Conservation (phyloP, 1,140 invertebrate species). For the Geopemphigus sp. region DNA sequence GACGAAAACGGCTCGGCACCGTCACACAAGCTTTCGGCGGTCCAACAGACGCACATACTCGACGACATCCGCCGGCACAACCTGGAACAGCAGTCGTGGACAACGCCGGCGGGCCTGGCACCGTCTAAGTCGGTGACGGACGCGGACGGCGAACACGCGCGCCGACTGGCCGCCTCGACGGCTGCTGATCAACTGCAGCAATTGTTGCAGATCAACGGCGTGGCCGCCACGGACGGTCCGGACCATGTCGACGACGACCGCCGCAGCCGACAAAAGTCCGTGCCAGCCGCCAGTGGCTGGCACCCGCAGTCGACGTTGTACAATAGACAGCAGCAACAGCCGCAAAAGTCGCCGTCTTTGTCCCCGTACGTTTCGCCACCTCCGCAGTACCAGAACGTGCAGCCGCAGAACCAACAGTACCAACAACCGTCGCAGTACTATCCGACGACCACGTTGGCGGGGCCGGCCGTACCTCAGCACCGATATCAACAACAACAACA, state of each 20-base stretch:
- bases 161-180: background rate
- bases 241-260: slow-evolving; percentile 57
- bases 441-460: slow-evolving; percentile 33
- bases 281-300: slow-evolving; percentile 51
- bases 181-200: slow-evolving; percentile 12
- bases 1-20: background rate
- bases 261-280: slow-evolving; percentile 55
- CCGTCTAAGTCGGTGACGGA: background rate
- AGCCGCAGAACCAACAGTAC: background rate
- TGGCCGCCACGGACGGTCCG: slow-evolving; percentile 55
- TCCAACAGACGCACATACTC: slow-evolving; percentile 54
- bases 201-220: slow-evolving; percentile 39
- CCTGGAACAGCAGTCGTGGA: slow-evolving; percentile 51
- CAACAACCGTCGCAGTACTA: slow-evolving; percentile 50
- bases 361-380: slow-evolving; percentile 52
- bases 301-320: slow-evolving; percentile 55
- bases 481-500: slow-evolving; percentile 52
- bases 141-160: background rate
- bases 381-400: background rate
- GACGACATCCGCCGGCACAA: slow-evolving; percentile 53
- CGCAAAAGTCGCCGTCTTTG: slow-evolving; percentile 55
- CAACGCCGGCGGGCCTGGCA: background rate
- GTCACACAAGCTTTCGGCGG: slow-evolving; percentile 51
- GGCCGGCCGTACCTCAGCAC: background rate
- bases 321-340: slow-evolving; percentile 53